phyloP scores from a whole-genome alignment of 2,888 invertebrate genomes.

The Melinopterus prodromus region DNA sequence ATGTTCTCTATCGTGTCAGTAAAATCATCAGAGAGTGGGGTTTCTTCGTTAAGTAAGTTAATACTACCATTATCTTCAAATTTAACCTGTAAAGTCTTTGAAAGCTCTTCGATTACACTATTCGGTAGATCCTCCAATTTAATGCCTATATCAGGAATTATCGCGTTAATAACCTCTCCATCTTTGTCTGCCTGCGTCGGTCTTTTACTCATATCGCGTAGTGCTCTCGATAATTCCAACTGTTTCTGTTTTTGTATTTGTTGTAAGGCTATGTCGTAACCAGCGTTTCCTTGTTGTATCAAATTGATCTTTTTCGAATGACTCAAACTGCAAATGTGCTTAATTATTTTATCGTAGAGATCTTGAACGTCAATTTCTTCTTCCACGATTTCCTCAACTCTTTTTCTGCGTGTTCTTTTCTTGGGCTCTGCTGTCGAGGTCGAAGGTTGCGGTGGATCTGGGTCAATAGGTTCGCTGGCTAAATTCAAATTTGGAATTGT shows the following conservation, averaged over 20 bases:
- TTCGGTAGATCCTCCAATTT: slow-evolving; percentile 56
- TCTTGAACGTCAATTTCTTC: slow-evolving; percentile 47
- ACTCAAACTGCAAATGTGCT: slow-evolving; percentile 55
- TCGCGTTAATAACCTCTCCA: slow-evolving; percentile 53
- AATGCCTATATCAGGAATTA: slow-evolving; percentile 58
- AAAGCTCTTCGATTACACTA: slow-evolving; percentile 54
- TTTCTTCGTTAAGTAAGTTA: neutral
- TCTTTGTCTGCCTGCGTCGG: slow-evolving; percentile 44
- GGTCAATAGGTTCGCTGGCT: slow-evolving; percentile 10
- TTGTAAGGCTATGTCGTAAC: slow-evolving; percentile 54
- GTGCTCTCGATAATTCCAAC: slow-evolving; percentile 55
- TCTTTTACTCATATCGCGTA: slow-evolving; percentile 53
- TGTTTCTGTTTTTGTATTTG: slow-evolving; percentile 56
- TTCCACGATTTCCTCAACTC: slow-evolving; percentile 13
- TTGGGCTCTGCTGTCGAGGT: slow-evolving; percentile 7
- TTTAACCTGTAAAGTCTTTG: slow-evolving; percentile 46
- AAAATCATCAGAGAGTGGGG: neutral
- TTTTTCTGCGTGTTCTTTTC: slow-evolving; percentile 24
- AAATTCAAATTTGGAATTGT: slow-evolving; percentile 21
- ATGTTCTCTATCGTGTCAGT: slow-evolving; percentile 8
- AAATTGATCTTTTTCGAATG: slow-evolving; percentile 54
- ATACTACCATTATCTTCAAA: slow-evolving; percentile 29
- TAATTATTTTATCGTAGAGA: slow-evolving; percentile 55
- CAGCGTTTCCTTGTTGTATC: slow-evolving; percentile 50
- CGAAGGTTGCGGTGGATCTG: slow-evolving; percentile 17